Conservation (phyloP, 2,797 vertebrate genomes). For the Cheracebus regulus region DNA sequence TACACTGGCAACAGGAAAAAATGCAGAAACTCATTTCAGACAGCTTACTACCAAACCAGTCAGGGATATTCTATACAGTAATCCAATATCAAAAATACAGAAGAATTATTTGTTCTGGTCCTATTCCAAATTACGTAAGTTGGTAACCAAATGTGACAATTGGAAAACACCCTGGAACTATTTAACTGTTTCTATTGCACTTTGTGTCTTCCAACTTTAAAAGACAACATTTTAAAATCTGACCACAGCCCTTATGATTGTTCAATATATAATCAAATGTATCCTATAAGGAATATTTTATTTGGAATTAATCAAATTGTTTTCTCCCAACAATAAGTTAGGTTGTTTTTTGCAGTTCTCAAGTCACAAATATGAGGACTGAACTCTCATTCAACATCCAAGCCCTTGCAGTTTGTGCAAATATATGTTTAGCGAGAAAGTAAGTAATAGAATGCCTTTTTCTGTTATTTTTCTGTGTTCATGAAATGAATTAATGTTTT, state of each 20-base stretch:
- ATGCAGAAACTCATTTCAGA: neutral
- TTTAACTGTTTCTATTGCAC: neutral
- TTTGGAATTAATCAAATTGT: slow-evolving; percentile 36
- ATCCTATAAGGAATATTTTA: slow-evolving; percentile 31
- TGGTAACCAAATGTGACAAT: neutral
- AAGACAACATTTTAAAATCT: slow-evolving; percentile 35
- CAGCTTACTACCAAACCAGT: neutral
- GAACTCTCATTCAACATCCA: slow-evolving; percentile 85
- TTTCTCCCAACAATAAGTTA: slow-evolving; percentile 35
- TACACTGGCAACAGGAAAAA: neutral
- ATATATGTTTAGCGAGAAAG: slow-evolving; percentile 78
- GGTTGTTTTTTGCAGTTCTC: slow-evolving; percentile 81
- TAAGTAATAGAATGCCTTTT: slow-evolving; percentile 66
- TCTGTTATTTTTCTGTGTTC: neutral
- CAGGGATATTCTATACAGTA: neutral
- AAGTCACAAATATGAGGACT: slow-evolving; percentile 82
- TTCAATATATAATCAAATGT: neutral
- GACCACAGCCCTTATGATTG: neutral
- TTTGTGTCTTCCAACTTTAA: neutral
- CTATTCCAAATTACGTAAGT: neutral
- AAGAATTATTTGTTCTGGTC: slow-evolving; percentile 21
- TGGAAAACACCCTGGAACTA: slow-evolving; percentile 19
- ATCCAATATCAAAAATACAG: neutral
- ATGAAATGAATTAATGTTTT: slow-evolving; percentile 18
- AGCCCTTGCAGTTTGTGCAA: slow-evolving; percentile 81